These are phyloP conservation scores for Leucosticte australis DNA, from an alignment of 2,113 vertebrate species.

Conservation along the genomic window DNA sequence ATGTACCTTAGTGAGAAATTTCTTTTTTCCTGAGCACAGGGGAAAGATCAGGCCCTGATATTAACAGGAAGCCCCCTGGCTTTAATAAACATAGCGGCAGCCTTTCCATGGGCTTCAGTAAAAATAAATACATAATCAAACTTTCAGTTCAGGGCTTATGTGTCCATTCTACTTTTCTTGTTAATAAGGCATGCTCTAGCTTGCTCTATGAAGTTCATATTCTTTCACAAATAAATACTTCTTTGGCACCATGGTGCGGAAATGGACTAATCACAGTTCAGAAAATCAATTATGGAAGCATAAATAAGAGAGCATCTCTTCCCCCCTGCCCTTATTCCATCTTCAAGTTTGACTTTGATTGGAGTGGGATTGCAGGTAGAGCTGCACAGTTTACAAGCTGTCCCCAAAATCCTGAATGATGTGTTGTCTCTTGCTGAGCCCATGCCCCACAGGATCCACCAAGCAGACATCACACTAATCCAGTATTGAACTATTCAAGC, in stretches of 20 bases:
- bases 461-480: slow-evolving; percentile 63
- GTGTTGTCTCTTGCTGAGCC: background rate
- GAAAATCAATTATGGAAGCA: background rate
- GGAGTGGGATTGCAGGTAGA: background rate
- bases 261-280: background rate
- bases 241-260: background rate
- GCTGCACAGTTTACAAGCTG: slow-evolving; percentile 28
- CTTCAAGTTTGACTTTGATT: slow-evolving; percentile 3
- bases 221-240: background rate
- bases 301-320: background rate
- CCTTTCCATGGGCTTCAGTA: background rate
- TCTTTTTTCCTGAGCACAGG: background rate
- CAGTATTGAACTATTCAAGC: slow-evolving; percentile 68
- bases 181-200: background rate
- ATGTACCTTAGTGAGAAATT: background rate
- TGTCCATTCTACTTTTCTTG: background rate
- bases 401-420: slow-evolving; percentile 25
- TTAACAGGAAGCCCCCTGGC: background rate
- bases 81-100: background rate
- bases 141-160: background rate
- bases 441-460: background rate
- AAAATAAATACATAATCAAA: background rate
- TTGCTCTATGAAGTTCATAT: background rate
- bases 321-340: accelerated
- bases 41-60: background rate